A percentile compares a stretch with the other conserved stretches of the same genome.
Conservation (phyloP, 2,888 invertebrate genomes). For the Atethmia centrago region DNA sequence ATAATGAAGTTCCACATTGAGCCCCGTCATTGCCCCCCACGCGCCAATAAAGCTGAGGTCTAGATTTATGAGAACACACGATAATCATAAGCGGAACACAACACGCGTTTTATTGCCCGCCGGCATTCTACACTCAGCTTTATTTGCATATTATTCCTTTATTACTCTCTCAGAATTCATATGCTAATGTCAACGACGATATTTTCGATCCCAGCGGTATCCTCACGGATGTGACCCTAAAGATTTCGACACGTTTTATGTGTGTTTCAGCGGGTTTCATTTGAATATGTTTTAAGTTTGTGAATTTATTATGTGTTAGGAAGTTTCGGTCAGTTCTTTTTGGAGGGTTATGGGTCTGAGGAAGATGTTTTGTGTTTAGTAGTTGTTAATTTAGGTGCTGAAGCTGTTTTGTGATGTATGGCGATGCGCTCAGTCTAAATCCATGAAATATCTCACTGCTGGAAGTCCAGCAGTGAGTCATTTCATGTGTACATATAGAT, state of each 20-base stretch:
- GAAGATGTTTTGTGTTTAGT: slow-evolving; percentile 1
- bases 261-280: slow-evolving; percentile 67
- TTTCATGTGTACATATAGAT: no score
- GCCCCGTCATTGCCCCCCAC: slow-evolving; percentile 57
- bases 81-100: slow-evolving; percentile 75
- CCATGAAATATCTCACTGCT: neutral
- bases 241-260: slow-evolving; percentile 75
- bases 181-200: slow-evolving; percentile 82
- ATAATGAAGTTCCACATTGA: slow-evolving; percentile 55
- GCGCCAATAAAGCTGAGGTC: slow-evolving; percentile 65
- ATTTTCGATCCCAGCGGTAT: slow-evolving; percentile 79
- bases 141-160: slow-evolving; percentile 89
- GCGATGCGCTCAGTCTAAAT: neutral
- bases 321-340: slow-evolving; percentile 52
- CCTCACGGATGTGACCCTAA: slow-evolving; percentile 75
- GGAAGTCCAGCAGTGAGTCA: neutral
- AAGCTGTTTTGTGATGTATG: neutral
- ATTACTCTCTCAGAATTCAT: slow-evolving; percentile 86
- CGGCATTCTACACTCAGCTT: slow-evolving; percentile 73
- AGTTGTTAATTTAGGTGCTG: no score
- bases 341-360: neutral
- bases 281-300: slow-evolving; percentile 70
- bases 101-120: slow-evolving; percentile 74
- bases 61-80: slow-evolving; percentile 69
- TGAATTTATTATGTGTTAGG: slow-evolving; percentile 62